A percentile compares a stretch with the other conserved stretches of the same genome.
phyloP scores from a whole-genome alignment of 2,888 invertebrate genomes.

The Volucella zonaria region DNA sequence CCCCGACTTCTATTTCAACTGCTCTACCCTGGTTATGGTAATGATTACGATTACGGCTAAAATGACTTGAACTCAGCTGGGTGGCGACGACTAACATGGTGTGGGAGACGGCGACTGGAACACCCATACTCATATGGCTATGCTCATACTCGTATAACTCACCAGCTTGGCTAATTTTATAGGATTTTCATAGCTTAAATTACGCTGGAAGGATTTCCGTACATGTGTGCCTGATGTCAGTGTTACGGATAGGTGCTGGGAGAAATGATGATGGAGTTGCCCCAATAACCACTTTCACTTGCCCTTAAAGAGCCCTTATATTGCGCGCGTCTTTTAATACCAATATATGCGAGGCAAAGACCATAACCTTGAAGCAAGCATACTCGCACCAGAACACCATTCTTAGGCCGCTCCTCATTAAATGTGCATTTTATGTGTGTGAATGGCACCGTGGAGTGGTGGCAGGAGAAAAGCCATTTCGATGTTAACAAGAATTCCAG shows the following conservation, averaged over 20 bases:
- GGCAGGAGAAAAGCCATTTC: conserved; percentile 34
- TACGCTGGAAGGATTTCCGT: conserved; percentile 45
- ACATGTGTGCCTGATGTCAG: background rate
- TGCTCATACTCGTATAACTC: background rate
- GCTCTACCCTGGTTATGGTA: conserved; percentile 1
- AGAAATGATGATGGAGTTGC: background rate
- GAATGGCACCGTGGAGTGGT: conserved; percentile 41
- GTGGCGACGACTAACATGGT: background rate
- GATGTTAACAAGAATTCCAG: conserved; percentile 59
- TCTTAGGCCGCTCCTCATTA: conserved; percentile 35
- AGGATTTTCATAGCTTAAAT: conserved; percentile 65
- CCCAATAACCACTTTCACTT: conserved; percentile 39
- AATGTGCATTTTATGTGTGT: conserved; percentile 66
- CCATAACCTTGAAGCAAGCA: conserved; percentile 55
- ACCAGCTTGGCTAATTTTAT: conserved; percentile 53
- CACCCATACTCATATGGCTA: conserved; percentile 48
- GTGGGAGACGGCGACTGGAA: background rate
- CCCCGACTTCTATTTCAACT: background rate
- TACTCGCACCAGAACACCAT: conserved; percentile 12
- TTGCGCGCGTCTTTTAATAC: conserved; percentile 43
- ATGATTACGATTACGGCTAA: conserved; percentile 37
- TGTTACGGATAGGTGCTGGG: no score
- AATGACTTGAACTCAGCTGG: conserved; percentile 40
- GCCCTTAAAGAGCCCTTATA: conserved; percentile 17
- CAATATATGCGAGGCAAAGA: background rate